A percentile compares a stretch with the other conserved stretches of the same genome.
phyloP scores from a whole-genome alignment of 64 coral and sea anemone species.

The Pocillopora damicornis region DNA sequence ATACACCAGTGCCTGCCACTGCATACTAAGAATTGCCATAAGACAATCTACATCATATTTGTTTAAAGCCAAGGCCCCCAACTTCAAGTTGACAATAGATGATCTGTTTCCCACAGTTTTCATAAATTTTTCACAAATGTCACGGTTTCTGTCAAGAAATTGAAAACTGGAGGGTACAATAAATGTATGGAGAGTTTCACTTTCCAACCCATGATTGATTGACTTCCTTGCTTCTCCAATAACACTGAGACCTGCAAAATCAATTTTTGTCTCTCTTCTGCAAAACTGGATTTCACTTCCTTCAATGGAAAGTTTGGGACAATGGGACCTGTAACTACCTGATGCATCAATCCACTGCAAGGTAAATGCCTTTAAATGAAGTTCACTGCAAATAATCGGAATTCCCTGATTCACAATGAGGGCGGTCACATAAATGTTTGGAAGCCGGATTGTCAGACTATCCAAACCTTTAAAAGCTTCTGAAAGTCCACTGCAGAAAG shows the following conservation, averaged over 20 bases:
- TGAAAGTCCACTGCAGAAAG: slow-evolving; percentile 1
- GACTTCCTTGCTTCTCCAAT: not conserved
- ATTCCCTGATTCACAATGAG: not conserved
- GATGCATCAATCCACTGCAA: slow-evolving; percentile 5
- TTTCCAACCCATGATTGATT: not conserved
- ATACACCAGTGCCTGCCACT: slow-evolving; percentile 1
- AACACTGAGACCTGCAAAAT: not conserved
- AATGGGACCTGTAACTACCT: not conserved
- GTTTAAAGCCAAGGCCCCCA: not conserved
- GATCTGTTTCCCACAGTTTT: not conserved
- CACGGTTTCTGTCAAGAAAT: not conserved
- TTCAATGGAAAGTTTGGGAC: not conserved
- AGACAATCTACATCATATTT: not conserved
- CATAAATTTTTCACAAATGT: not conserved
- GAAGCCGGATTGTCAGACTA: slow-evolving; percentile 8
- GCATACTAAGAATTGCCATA: not conserved
- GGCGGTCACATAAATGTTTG: not conserved
- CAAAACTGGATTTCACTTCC: not conserved
- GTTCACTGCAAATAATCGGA: slow-evolving; percentile 22
- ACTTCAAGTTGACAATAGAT: slow-evolving; percentile 3
- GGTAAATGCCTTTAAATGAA: not conserved
- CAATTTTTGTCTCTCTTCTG: not conserved
- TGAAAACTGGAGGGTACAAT: not conserved
- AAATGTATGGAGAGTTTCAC: not conserved
- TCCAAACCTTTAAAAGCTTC: slow-evolving; percentile 7